Conservation (phyloP, 2,113 vertebrate genomes). For the Centropus unirufus region DNA sequence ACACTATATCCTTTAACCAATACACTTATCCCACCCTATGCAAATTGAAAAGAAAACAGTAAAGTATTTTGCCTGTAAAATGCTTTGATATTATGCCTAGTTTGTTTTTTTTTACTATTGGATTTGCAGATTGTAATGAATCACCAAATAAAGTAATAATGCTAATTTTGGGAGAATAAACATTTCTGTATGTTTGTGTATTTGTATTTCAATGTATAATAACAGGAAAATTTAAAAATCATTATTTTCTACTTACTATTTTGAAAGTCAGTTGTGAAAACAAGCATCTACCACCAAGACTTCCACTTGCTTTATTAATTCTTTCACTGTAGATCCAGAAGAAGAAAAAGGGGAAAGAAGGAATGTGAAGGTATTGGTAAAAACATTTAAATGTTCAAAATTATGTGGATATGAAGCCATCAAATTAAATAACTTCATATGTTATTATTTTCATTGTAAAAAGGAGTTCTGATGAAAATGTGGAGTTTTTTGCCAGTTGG, state of each 20-base stretch:
- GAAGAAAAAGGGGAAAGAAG: background rate
- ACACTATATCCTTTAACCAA: constrained; percentile 70
- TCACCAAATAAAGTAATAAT: constrained; percentile 78
- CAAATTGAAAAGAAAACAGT: constrained; percentile 68
- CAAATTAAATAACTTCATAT: background rate
- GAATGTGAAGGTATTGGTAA: background rate
- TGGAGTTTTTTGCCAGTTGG: background rate
- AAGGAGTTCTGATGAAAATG: background rate
- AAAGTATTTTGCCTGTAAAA: constrained; percentile 82
- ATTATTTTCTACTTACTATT: background rate
- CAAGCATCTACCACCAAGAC: background rate
- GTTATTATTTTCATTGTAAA: background rate
- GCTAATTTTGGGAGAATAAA: constrained; percentile 70
- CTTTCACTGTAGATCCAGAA: background rate
- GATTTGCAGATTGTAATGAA: constrained; percentile 75
- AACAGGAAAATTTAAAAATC: background rate
- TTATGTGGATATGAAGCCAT: background rate
- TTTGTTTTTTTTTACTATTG: constrained; percentile 75
- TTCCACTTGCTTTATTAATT: background rate
- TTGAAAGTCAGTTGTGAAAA: background rate
- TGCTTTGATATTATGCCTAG: constrained; percentile 75
- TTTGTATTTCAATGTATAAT: background rate
- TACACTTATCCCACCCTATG: constrained; percentile 70
- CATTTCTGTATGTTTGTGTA: constrained; percentile 1
- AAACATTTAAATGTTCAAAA: background rate